Evolutionary conservation across 2,113 vertebrate species (phyloP).

Genomic region (Hippocampus barbouri): DNA sequence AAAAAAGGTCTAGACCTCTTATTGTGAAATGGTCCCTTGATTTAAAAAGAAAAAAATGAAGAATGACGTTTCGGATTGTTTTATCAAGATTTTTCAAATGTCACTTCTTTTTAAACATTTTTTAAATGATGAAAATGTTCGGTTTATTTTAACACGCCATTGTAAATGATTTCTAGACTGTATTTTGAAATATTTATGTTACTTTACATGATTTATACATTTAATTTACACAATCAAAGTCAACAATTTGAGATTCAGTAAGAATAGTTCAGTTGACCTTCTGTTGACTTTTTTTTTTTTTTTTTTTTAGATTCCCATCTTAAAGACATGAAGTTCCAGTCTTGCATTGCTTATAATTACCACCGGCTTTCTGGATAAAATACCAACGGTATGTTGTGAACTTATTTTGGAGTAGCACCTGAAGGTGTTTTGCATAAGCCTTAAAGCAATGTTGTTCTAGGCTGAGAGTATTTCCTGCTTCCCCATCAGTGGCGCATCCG

Average conservation of each 20-base stretch:
- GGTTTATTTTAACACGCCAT: no score
- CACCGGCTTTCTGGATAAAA: neutral
- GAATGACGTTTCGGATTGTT: neutral
- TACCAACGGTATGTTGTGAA: neutral
- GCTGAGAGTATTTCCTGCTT: constrained; percentile 67
- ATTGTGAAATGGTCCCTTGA: neutral
- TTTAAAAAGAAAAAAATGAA: neutral
- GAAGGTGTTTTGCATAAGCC: constrained; percentile 30
- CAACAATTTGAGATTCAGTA: no score
- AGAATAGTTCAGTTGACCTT: neutral
- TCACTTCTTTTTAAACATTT: no score
- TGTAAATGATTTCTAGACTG: no score
- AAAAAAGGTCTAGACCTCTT: neutral
- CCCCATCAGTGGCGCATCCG: constrained; percentile 70
- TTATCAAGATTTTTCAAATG: neutral
- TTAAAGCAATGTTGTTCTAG: constrained; percentile 55
- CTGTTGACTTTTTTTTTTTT: neutral
- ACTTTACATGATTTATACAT: no score
- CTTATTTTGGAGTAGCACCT: constrained; percentile 3
- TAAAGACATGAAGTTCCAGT: neutral
- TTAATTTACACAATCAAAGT: no score
- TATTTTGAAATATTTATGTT: no score
- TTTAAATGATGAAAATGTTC: neutral
- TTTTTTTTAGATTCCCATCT: neutral
- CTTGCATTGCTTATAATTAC: neutral